Evolutionary conservation across 2,113 vertebrate species (phyloP).

Genomic region (Tinamus guttatus): DNA sequence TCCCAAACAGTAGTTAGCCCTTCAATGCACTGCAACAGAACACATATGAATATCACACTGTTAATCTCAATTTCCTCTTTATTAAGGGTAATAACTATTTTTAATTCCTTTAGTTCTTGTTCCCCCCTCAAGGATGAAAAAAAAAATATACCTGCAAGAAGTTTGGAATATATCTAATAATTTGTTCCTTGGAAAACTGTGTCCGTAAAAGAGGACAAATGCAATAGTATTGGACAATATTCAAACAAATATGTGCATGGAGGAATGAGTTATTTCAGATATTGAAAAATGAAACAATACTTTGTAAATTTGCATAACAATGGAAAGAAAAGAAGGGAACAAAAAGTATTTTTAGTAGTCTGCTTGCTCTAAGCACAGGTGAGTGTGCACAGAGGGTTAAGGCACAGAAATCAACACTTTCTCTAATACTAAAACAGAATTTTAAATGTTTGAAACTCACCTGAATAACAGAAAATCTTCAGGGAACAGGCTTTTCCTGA

Average conservation of each 20-base stretch:
- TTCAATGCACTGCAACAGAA: background rate
- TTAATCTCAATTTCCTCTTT: background rate
- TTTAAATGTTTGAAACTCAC: background rate
- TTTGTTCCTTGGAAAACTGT: background rate
- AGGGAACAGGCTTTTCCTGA: background rate
- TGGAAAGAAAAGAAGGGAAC: background rate
- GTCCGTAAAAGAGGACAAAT: background rate
- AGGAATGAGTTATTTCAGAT: background rate
- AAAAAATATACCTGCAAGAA: background rate
- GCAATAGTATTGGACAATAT: background rate
- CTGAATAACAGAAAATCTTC: background rate
- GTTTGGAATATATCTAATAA: background rate
- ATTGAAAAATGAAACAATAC: background rate
- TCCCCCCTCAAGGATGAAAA: background rate
- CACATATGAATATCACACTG: background rate
- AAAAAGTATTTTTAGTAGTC: background rate
- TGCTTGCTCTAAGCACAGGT: background rate
- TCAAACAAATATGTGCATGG: background rate
- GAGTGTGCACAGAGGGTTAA: background rate
- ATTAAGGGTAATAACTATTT: background rate
- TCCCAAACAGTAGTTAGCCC: background rate
- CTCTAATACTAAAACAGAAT: background rate
- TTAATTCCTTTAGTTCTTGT: background rate
- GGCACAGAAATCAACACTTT: background rate
- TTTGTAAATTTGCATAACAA: background rate